phyloP scores from a whole-genome alignment of 53 echinoderm and acorn worm genomes.

The Luidia sarsii region DNA sequence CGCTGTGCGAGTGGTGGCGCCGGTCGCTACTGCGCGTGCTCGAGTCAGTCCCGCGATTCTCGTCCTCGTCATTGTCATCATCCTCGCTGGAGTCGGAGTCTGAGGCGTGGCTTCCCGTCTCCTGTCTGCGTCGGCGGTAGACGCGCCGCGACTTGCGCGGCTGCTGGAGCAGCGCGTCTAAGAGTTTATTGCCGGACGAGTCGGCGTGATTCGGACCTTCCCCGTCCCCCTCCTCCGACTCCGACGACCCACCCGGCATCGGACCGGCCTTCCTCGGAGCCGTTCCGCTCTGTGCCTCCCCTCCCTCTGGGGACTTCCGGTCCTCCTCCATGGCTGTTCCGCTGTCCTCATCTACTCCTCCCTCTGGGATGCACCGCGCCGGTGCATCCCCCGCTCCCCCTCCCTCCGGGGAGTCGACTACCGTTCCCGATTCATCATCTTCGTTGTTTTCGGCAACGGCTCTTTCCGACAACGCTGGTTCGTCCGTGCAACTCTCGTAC shows the following conservation, averaged over 20 bases:
- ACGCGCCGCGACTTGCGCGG: neutral
- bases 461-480: neutral
- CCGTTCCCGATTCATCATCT: neutral
- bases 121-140: slow-evolving; percentile 1
- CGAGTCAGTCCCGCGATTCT: neutral
- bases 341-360: neutral
- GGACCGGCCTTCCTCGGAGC: neutral
- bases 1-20: slow-evolving; percentile 16
- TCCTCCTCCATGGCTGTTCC: neutral
- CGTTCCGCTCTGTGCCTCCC: neutral
- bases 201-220: neutral
- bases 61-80: slow-evolving; percentile 26
- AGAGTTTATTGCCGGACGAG: neutral
- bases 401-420: slow-evolving; percentile 1
- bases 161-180: neutral
- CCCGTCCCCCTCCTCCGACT: slow-evolving; percentile 15
- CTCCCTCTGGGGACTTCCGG: neutral
- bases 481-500: neutral
- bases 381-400: neutral
- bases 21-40: slow-evolving; percentile 28
- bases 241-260: slow-evolving; percentile 4
- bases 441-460: neutral
- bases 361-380: slow-evolving; percentile 3
- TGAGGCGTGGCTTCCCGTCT: neutral
- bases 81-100: slow-evolving; percentile 2